Evolutionary conservation across 2,113 vertebrate genomes (phyloP).

Genomic region (Marmota monax): DNA sequence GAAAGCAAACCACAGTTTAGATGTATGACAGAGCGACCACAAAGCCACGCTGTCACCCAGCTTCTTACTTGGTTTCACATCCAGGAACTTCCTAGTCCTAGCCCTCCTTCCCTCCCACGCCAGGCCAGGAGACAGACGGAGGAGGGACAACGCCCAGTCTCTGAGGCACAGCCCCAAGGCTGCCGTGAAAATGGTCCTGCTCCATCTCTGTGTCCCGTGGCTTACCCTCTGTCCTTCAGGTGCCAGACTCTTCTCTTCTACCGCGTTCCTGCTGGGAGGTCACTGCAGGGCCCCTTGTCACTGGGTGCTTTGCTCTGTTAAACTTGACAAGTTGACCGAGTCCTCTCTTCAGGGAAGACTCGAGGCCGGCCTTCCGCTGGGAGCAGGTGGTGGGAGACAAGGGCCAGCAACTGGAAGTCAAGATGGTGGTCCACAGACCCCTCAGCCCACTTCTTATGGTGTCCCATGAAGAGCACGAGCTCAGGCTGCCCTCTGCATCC

Average conservation of each 20-base stretch:
- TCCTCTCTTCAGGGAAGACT: neutral
- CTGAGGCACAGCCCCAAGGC: neutral
- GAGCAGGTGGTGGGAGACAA: neutral
- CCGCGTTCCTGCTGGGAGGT: neutral
- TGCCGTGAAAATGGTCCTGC: neutral
- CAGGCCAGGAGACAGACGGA: neutral
- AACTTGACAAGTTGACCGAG: neutral
- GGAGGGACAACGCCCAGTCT: accelerated
- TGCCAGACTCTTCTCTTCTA: neutral
- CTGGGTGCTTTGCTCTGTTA: neutral
- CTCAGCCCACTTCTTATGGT: neutral
- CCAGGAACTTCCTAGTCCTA: neutral
- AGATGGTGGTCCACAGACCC: neutral
- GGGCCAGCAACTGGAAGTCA: neutral
- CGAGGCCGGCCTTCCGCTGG: neutral
- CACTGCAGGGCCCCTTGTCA: neutral
- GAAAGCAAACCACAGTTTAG: neutral
- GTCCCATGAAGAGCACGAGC: neutral
- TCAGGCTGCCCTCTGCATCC: neutral
- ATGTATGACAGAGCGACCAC: neutral
- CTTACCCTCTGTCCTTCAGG: neutral
- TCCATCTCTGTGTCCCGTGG: neutral
- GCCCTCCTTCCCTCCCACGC: neutral
- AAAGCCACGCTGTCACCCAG: neutral
- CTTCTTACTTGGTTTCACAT: neutral